Conservation (phyloP, 2,113 vertebrate genomes). For the Etheostoma cragini region DNA sequence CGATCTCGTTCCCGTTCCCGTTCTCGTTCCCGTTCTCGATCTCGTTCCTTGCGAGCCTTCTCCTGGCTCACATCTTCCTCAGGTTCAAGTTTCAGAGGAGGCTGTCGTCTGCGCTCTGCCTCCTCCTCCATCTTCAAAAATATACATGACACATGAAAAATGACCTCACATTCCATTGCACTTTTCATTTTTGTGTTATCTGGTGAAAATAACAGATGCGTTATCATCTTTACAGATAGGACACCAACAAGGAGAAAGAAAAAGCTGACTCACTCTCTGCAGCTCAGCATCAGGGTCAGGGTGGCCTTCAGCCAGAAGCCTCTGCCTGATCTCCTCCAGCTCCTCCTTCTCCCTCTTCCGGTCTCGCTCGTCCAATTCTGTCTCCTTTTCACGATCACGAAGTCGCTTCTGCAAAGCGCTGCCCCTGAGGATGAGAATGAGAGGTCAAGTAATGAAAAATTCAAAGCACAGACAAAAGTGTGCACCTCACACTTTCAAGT, state of each 20-base stretch:
- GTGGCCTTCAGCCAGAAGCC: conserved; percentile 96
- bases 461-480: neutral
- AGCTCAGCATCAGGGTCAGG: conserved; percentile 98
- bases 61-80: conserved; percentile 90
- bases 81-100: conserved; percentile 92
- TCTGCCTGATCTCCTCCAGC: conserved; percentile 95
- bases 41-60: conserved; percentile 82
- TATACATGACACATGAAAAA: neutral
- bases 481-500: neutral
- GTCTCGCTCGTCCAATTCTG: conserved; percentile 95
- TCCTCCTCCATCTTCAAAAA: conserved; percentile 95
- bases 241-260: neutral
- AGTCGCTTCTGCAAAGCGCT: conserved; percentile 97
- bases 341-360: conserved; percentile 98
- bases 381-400: conserved; percentile 97
- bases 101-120: conserved; percentile 92
- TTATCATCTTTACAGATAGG: neutral
- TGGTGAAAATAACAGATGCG: neutral
- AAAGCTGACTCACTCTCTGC: conserved; percentile 87
- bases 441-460: neutral
- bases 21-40: conserved; percentile 75
- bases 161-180: neutral
- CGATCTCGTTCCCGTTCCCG: conserved; percentile 79
- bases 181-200: neutral
- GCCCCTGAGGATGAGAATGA: conserved; percentile 84